These are phyloP conservation scores for Troides oblongomaculatus DNA, from an alignment of 2,888 invertebrate species.

Conservation along the genomic window DNA sequence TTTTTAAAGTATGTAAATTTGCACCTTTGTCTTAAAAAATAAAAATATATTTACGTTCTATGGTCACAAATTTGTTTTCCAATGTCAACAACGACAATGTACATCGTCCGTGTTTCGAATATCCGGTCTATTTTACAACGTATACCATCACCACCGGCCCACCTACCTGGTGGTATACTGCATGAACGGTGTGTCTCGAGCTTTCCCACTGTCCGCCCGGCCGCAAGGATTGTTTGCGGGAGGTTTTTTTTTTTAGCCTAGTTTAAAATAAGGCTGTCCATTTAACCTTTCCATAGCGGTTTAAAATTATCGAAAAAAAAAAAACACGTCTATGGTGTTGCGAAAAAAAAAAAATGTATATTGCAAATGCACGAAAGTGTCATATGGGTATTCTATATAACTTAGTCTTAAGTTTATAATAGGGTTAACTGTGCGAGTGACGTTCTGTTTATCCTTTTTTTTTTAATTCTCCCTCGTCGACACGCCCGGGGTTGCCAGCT, in stretches of 20 bases:
- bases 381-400: conserved; percentile 25
- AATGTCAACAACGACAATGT: no score
- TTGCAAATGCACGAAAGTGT: conserved; percentile 32
- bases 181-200: background rate
- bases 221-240: background rate
- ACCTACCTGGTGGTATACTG: no score
- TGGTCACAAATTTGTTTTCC: no score
- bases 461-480: background rate
- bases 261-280: conserved; percentile 19
- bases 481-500: conserved; percentile 11
- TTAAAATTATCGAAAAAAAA: conserved; percentile 12
- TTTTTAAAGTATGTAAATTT: no score
- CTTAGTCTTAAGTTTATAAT: conserved; percentile 21
- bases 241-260: conserved; percentile 11
- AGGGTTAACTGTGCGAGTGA: conserved; percentile 22
- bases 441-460: conserved; percentile 7
- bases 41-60: no score
- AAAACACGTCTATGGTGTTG: conserved; percentile 4
- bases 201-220: background rate
- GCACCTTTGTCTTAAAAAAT: no score
- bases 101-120: no score
- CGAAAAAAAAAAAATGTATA: conserved; percentile 32
- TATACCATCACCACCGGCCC: no score
- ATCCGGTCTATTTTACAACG: no score
- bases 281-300: conserved; percentile 12